Base-by-base conservation (phyloP, 2,888 invertebrate species). In the Mimumesa dahlbomi region DNA sequence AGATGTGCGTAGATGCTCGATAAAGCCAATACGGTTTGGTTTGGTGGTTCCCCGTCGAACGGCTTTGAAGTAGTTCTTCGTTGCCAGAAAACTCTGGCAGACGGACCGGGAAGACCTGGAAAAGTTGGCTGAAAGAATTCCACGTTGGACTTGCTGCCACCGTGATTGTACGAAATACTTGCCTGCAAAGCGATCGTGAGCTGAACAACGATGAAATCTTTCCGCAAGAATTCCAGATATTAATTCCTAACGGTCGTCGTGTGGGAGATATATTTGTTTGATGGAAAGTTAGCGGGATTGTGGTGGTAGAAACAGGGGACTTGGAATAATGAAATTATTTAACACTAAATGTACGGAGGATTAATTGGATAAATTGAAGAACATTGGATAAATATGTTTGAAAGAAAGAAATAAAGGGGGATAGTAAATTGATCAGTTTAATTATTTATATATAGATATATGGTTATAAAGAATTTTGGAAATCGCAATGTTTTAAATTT, bases 61-160 rank as follows among this genome's bases (percentile, higher is more conserved):
- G n/a, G 42, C 19, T 42, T 19, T 16, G 18, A 0, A 43, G 7
- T 21, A n/a, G 13, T 6, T n/a, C n/a, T 19, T 1, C 6, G 16
- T 29, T 48, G 46, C 29, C 29, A 48, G 16, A 31, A 48, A 48
- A 31, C 7, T 48, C 46, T 48, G 46, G 14, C 46, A 29, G 7
- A 48, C 25, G 14, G 25, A 11, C 11, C 22, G 11, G 43, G 9
- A 22, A 11, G 7, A 13, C 4, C n/a, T 13, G 6, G 14, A 16
- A 49, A 49, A 49, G 34, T 49, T 49, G 34, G 49, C 34, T 34
- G 6, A 0, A 5, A 14, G 40, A 16, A 40, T 5, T 11, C 36
- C 11, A 6, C 16, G 14, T 16, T 40, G 40, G 40, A 6, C 40
- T 0, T 4, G 40, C 0, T 2, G 9, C 36, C 18, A 3, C 25